Evolutionary conservation across 2,797 vertebrate genomes (phyloP).

Genomic region (Rhinogobio ventralis): DNA sequence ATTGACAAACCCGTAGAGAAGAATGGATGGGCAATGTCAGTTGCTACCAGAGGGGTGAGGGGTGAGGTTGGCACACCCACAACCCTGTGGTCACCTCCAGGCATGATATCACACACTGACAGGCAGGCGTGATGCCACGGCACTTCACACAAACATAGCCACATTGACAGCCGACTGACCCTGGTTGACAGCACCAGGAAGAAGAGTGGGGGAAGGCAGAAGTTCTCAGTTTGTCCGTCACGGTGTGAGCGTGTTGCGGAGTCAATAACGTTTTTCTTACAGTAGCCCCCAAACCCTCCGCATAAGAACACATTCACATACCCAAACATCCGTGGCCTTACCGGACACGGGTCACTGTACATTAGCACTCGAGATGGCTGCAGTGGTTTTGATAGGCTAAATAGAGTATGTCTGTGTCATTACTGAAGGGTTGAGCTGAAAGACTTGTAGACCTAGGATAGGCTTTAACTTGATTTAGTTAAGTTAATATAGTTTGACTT

Average conservation of each 20-base stretch:
- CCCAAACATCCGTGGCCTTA: constrained; percentile 71
- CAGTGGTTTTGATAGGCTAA: neutral
- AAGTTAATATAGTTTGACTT: constrained; percentile 68
- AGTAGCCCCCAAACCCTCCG: constrained; percentile 15
- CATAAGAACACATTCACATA: constrained; percentile 52
- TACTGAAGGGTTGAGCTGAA: constrained; percentile 75
- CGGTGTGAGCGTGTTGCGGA: constrained; percentile 23
- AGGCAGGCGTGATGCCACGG: constrained; percentile 35
- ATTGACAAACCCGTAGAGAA: constrained; percentile 11
- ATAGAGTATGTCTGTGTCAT: constrained; percentile 51
- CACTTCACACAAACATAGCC: constrained; percentile 49
- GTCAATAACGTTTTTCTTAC: constrained; percentile 31
- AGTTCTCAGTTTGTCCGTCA: constrained; percentile 47
- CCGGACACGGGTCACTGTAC: constrained; percentile 73
- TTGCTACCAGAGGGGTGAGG: constrained; percentile 16
- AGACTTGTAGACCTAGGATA: constrained; percentile 73
- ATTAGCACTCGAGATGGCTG: neutral
- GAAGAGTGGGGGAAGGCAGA: constrained; percentile 17
- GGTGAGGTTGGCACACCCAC: constrained; percentile 31
- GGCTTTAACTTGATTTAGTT: constrained; percentile 76
- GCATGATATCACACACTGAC: constrained; percentile 47
- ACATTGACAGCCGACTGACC: constrained; percentile 53
- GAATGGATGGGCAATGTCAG: constrained; percentile 35
- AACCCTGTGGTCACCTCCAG: constrained; percentile 49
- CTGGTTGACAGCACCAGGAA: constrained; percentile 35